Conservation (phyloP, 2,797 vertebrate species). For the Trachurus trachurus region DNA sequence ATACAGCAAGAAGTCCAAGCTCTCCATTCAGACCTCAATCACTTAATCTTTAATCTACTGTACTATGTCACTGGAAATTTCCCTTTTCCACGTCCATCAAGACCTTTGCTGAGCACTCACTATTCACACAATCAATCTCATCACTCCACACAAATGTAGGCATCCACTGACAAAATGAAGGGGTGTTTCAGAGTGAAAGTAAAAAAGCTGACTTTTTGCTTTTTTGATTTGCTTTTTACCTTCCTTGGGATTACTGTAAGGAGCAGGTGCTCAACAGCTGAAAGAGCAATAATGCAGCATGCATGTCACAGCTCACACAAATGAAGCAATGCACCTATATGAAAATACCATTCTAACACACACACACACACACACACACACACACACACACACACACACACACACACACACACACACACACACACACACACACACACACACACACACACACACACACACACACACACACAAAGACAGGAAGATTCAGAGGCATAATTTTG, state of each 20-base stretch:
- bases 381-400: slow-evolving; percentile 2
- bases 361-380: slow-evolving; percentile 10
- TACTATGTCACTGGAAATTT: slow-evolving; percentile 65
- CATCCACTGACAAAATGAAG: slow-evolving; percentile 44
- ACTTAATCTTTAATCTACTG: slow-evolving; percentile 69
- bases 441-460: slow-evolving; percentile 12
- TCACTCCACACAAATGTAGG: slow-evolving; percentile 58
- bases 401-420: slow-evolving; percentile 20
- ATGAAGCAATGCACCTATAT: slow-evolving; percentile 29
- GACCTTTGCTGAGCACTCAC: slow-evolving; percentile 73
- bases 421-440: slow-evolving; percentile 19
- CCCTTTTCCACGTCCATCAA: slow-evolving; percentile 61
- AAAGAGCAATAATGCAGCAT: slow-evolving; percentile 41
- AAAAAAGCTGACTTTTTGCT: slow-evolving; percentile 61
- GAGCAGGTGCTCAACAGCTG: slow-evolving; percentile 37
- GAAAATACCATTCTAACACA: slow-evolving; percentile 13
- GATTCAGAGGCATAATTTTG: background rate
- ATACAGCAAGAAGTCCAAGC: slow-evolving; percentile 63
- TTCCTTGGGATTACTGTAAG: slow-evolving; percentile 37
- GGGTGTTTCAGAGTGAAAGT: slow-evolving; percentile 57
- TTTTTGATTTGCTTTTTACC: slow-evolving; percentile 47
- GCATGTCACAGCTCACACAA: slow-evolving; percentile 29
- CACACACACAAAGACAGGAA: background rate
- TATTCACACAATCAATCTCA: slow-evolving; percentile 75
- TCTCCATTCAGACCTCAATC: slow-evolving; percentile 62